Base-by-base conservation (phyloP, 1,140 invertebrate genomes). In the Drosophila cardini region DNA sequence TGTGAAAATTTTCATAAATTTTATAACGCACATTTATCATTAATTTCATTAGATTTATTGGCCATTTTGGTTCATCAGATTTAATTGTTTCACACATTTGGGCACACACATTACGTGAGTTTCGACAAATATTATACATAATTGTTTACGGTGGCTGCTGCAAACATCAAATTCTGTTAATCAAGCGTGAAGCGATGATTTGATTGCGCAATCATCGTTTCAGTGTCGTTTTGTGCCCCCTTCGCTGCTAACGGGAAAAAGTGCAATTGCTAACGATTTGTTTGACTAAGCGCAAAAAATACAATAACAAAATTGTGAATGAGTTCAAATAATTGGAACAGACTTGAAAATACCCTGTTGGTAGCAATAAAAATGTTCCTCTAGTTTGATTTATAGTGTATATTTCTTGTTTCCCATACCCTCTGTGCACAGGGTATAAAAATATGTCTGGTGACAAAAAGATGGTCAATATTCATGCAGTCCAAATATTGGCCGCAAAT, bases 191-290 rank as follows among this genome's bases (percentile, higher is more conserved):
- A 72, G 53, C 30, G 46, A 58, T 81, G 83, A 86, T 76, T 78
- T 86, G 72, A 72, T 73, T 83, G 62, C 57, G 48, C 65, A 71
- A 75, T 73, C 63, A 72, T 67, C 70, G 63, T 43, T 58, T 57
- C 57, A 38, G 4, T 50, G 9, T 7, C 8, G 7, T n/a, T n/a
- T n/a, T n/a, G n/a, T 11, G 6, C 40, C 13, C 30, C 26, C 30
- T 6, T 36, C 9, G 3, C 30, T 40, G 10, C 4, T 38, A 34
- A n/a, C 38, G 21, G 18, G 48, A 50, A 56, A 56, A 72, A 65
- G 52, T 80, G 65, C 79, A 73, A 87, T 74, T 72, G 84, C 75
- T 77, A 86, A 86, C 83, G 80, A 86, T 74, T 87, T 86, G 76
- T 89, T 86, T 86, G 72, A 58, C 58, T 62, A 73, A 76, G 69